Base-by-base conservation (phyloP, 2,888 invertebrate species). In the Eurytoma californica region DNA sequence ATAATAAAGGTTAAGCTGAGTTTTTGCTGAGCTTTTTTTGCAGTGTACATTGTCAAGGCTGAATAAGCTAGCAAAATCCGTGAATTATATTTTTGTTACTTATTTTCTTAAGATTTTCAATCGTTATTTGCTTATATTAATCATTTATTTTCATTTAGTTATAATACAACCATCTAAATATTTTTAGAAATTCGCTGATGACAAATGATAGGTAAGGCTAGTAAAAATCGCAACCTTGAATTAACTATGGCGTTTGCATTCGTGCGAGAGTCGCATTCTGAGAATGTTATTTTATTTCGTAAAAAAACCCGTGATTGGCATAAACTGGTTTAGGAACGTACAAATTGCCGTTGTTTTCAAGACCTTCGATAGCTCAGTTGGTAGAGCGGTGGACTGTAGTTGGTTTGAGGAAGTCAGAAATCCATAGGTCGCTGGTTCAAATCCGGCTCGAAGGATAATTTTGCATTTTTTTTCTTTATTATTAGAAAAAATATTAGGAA, bases 331-430 rank as follows among this genome's bases (percentile, higher is more conserved):
- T 72, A 79, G 57, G 47, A 65, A 49, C 24, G 79, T 13, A 57
- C n/a, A 57, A 65, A 73, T 73, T 16, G 13, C 18, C 61, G 0
- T 3, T 12, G n/a, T 30, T 18, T 3, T 9, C 66, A 61, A 66
- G 58, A 68, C 75, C 68, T 68, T 68, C 67, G 67, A 67, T 74
- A 67, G 67, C 67, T 90, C 90, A 90, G 90, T 89, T 90, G 90
- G 90, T 90, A 90, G 90, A 90, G 90, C 90, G 90, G 90, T 90
- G 90, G 89, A 90, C 90, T 90, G 90, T 90, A 90, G 90, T 90
- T 84, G 89, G 87, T 51, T 18, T 4, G 20, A 58, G 5, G 7
- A 9, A 60, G 20, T 87, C 87, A 83, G 86, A 84, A 51, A 88
- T 88, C 87, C 87, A 88, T 88, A 88, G 88, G 88, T 88, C 88